Evolutionary conservation across 2,113 vertebrate genomes (phyloP), one percentile per base, ranked within the genome.

Genomic region (Paraplagusia blochii): DNA sequence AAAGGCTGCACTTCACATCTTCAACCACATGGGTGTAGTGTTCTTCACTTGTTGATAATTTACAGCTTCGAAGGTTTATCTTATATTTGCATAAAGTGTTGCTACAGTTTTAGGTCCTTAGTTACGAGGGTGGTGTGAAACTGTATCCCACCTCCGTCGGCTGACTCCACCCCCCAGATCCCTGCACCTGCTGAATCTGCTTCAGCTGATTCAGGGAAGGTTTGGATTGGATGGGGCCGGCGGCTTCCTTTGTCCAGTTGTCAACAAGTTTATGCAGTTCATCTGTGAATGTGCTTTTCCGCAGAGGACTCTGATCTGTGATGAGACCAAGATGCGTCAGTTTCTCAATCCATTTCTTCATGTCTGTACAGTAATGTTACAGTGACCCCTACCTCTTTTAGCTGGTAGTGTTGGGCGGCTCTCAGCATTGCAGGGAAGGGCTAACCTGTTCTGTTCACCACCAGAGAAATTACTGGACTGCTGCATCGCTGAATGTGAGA

Each of bases 181-280:
- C 94, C 72, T 92, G 86, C 69, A 91, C 91, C 77, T 93, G 93
- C 84, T 94, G 94, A 80, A 87, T 95, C 79, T 94, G 92, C 62
- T 94, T 94, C 79, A 96, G 93, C 84, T 95, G 93, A 87, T 96
- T 96, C 44, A 96, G 90, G 16, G 93, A 95, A 67, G 93, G 94
- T 58, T 94, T 95, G 40, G 87, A 77, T 5, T 75, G 85, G 61
- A 82, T 67, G 42, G 85, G 84, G 46, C 88, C 90, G 35, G 91
- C 87, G 1, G 89, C 57, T 76, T 95, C 94, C 74, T 92, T 95
- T n/a, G 93, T 91, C 93, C 91, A 94, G 74, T 96, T 92, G 82
- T 96, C 95, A 51, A 95, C 93, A 53, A 95, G 85, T 77, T 93
- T 95, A 87, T 95, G 95, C 82, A 95, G 80, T 53, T 96, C 94